A percentile compares a stretch with the other conserved stretches of the same genome.
Evolutionary conservation across 2,888 invertebrate genomes (phyloP).

Genomic region (Julus scanicus): DNA sequence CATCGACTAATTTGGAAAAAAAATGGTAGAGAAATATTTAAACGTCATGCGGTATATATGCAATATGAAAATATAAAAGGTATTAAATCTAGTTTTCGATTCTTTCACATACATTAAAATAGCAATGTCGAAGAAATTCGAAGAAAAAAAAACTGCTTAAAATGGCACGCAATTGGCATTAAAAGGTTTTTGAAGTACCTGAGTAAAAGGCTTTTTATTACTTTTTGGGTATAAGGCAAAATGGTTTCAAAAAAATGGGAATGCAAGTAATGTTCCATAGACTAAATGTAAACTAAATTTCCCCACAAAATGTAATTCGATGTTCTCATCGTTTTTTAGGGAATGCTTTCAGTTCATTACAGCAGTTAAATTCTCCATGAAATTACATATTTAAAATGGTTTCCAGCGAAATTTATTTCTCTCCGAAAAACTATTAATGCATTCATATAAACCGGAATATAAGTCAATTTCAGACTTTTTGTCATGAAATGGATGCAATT

Average conservation of each 20-base stretch:
- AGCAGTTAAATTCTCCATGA: background rate
- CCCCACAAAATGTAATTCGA: background rate
- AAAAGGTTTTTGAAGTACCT: constrained; percentile 21
- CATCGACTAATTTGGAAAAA: no score
- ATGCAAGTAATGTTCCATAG: background rate
- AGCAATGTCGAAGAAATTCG: background rate
- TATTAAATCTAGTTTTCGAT: no score
- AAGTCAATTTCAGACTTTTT: no score
- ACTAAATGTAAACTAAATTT: background rate
- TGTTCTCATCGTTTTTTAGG: background rate
- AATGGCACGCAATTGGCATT: background rate
- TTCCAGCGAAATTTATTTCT: background rate
- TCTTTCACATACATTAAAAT: no score
- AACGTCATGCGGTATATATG: no score
- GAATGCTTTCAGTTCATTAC: background rate
- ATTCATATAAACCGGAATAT: background rate
- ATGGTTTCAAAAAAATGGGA: constrained; percentile 23
- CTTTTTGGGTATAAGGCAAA: background rate
- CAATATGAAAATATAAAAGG: no score
- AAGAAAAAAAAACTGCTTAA: background rate
- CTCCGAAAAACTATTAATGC: background rate
- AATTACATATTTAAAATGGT: background rate
- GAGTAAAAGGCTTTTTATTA: constrained; percentile 10
- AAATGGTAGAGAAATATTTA: no score
- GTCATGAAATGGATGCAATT: no score